Percentiles rank a stretch among this genome's conserved stretches.
These are phyloP conservation scores for Ctenodactylus gundi DNA, from an alignment of 2,113 vertebrate genomes.

Conservation along the genomic window DNA sequence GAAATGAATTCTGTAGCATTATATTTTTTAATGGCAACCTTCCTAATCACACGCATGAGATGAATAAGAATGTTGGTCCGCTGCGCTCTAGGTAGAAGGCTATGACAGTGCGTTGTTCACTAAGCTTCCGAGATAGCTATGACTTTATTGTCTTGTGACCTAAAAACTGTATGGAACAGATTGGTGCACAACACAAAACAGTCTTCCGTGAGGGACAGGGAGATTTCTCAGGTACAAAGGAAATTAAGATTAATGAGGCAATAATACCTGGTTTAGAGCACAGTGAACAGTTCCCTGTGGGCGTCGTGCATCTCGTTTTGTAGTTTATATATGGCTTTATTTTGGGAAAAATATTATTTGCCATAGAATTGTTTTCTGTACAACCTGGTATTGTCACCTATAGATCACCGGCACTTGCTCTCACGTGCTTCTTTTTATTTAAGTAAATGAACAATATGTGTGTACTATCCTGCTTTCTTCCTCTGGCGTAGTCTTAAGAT, in stretches of 20 bases:
- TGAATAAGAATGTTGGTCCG: background rate
- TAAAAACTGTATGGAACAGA: background rate
- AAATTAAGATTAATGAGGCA: constrained; percentile 80
- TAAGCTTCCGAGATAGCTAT: background rate
- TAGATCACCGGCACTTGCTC: constrained; percentile 60
- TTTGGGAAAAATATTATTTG: constrained; percentile 76
- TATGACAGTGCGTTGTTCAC: background rate
- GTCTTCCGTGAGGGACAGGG: constrained; percentile 47
- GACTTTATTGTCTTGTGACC: background rate
- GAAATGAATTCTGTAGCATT: background rate
- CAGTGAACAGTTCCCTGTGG: constrained; percentile 9
- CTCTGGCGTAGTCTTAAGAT: background rate
- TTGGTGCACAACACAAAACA: constrained; percentile 26
- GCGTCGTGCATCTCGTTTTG: constrained; percentile 64
- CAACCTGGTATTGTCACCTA: constrained; percentile 65
- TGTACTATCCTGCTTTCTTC: background rate
- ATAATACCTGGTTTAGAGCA: constrained; percentile 51
- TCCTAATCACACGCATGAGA: background rate
- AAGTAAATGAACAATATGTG: constrained; percentile 35
- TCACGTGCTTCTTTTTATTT: constrained; percentile 44
- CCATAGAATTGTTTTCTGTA: constrained; percentile 65
- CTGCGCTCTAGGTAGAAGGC: background rate
- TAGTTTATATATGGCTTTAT: constrained; percentile 74
- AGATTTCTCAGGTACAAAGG: constrained; percentile 63
- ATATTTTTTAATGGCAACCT: background rate